phyloP scores from a whole-genome alignment of 2,797 vertebrate species.

The Poecilia gillii region DNA sequence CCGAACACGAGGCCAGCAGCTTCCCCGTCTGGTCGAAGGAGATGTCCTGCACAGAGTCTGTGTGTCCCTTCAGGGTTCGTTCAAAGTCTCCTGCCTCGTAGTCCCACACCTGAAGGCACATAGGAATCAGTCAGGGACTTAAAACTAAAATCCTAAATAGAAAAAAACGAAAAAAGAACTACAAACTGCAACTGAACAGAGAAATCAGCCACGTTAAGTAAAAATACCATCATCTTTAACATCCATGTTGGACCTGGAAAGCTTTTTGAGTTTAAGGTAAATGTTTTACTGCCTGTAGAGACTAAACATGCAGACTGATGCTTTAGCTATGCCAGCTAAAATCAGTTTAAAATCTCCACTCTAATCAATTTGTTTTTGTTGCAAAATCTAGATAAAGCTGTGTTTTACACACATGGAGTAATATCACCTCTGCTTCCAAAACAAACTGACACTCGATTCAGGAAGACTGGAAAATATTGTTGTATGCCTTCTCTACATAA shows the following conservation, averaged over 20 bases:
- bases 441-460: not conserved
- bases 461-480: not conserved
- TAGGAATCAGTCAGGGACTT: not conserved
- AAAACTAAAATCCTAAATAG: not conserved
- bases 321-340: not conserved
- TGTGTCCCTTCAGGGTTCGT: constrained; percentile 97
- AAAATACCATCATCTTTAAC: too few relatives aligned
- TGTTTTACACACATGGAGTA: not conserved
- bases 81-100: constrained; percentile 99
- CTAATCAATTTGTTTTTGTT: not conserved
- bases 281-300: too few relatives aligned
- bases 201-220: not conserved
- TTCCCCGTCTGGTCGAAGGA: constrained; percentile 98
- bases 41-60: constrained; percentile 99
- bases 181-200: not conserved
- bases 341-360: not conserved
- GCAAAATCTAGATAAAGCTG: not conserved
- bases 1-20: constrained; percentile 97
- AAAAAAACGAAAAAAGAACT: not conserved
- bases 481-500: not conserved
- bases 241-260: too few relatives aligned
- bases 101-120: constrained; percentile 92
- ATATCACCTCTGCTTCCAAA: not conserved
- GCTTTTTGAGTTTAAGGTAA: too few relatives aligned
- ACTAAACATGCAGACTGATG: too few relatives aligned